Evolutionary conservation across 2,888 invertebrate genomes (phyloP), one percentile per base, ranked within the genome.

Genomic region (Diogma glabrata): DNA sequence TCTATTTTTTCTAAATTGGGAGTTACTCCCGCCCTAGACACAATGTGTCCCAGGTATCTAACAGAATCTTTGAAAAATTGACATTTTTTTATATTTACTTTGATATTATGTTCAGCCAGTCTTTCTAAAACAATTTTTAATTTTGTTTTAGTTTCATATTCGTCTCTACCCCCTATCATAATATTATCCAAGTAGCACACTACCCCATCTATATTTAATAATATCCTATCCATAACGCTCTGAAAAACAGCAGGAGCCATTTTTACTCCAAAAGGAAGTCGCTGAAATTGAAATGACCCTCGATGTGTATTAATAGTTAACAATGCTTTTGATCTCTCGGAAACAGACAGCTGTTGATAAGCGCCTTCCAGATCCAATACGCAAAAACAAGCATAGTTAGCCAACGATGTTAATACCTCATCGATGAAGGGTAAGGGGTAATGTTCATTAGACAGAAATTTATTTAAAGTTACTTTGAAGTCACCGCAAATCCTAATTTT

Each of bases 1-100:
- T 38, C 26, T 10, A 49, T 24, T 40, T 49, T 36, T n/a, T n/a
- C n/a, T n/a, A n/a, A n/a, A n/a, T n/a, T n/a, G n/a, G n/a, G n/a
- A n/a, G n/a, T n/a, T n/a, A 49, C 10, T 14, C 23, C 14, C n/a
- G 36, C 24, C 8, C 12, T 4, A 23, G n/a, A 24, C 12, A 49
- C 8, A 14, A 38, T 23, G 23, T 49, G 49, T 3, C 49, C 49
- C 24, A 49, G 16, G 23, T 49, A 38, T n/a, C n/a, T 14, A 8
- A 47, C 19, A 10, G 14, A 4, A 3, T 14, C 7, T 14, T 28
- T 9, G 14, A 28, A 47, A 47, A 47, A 47, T 17, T 26, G 8
- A 47, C 26, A 28, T 28, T 47, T 47, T 47, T 47, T 12, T 3
- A 47, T n/a, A 47, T 47, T 47, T 10, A 47, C 17, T 19, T 16